These are phyloP conservation scores for Oasisia sp. DNA, from an alignment of 2,888 invertebrate genomes.

Conservation along the genomic window DNA sequence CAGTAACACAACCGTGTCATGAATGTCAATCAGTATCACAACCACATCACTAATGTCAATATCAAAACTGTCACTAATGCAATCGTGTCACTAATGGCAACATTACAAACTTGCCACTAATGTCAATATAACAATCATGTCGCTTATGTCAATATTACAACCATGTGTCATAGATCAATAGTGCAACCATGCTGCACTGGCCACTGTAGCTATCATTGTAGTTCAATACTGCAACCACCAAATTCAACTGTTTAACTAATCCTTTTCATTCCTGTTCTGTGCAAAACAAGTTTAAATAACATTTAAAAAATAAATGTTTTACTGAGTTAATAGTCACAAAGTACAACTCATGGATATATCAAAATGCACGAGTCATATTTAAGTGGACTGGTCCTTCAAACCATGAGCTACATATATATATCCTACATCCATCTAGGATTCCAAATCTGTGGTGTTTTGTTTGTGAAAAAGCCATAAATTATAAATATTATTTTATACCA, in stretches of 20 bases:
- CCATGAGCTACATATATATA: no score
- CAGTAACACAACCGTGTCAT: background rate
- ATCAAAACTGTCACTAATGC: no score
- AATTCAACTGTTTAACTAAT: no score
- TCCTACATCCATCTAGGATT: background rate
- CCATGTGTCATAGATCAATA: background rate
- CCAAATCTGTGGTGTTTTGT: background rate
- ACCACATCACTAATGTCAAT: background rate
- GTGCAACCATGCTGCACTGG: background rate
- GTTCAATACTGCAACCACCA: background rate
- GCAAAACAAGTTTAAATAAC: no score
- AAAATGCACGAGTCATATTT: no score
- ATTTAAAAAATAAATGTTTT: no score
- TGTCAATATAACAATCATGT: no score
- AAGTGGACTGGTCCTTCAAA: no score
- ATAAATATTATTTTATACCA: background rate
- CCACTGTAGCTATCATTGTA: background rate
- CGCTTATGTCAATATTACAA: background rate
- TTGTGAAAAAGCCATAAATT: background rate
- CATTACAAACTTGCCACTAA: background rate
- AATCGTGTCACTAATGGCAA: background rate
- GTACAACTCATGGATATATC: no score
- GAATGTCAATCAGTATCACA: background rate
- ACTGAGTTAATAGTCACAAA: no score
- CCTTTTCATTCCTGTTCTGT: no score